These are phyloP conservation scores for Aurelia sp. DNA, from an alignment of 30 jellyfish, hydroid and myxozoan genomes.

Conservation along the genomic window DNA sequence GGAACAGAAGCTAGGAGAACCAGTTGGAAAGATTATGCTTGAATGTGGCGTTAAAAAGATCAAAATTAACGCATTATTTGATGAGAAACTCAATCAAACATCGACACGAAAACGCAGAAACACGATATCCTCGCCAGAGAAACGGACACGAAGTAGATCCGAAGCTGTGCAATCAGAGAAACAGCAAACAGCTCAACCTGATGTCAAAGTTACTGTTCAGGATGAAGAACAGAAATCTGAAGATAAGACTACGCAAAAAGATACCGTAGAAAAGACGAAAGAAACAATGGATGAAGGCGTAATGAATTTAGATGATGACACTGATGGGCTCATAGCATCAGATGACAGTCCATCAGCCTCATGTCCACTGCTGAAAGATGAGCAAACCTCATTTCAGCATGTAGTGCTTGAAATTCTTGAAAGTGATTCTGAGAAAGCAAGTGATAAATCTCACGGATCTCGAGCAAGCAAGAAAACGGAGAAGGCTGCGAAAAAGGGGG, in stretches of 20 bases:
- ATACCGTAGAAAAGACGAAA: neutral
- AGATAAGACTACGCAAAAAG: neutral
- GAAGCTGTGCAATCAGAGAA: neutral
- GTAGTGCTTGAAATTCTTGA: constrained; percentile 62
- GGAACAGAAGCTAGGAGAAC: constrained; percentile 60
- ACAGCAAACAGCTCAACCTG: neutral
- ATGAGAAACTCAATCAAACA: neutral
- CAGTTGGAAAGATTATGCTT: constrained; percentile 85
- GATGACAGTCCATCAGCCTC: constrained; percentile 16
- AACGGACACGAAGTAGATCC: neutral
- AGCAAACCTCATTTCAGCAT: constrained; percentile 15
- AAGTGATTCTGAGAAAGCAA: neutral
- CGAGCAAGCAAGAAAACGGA: neutral
- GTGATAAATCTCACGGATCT: neutral
- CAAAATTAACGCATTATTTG: neutral
- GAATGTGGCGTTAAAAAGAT: constrained; percentile 74
- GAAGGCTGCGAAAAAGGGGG: neutral
- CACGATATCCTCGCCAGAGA: neutral
- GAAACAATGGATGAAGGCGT: neutral
- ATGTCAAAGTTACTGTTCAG: neutral
- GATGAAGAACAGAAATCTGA: neutral
- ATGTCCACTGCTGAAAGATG: constrained; percentile 17
- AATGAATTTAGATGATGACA: neutral
- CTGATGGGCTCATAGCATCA: neutral
- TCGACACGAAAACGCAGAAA: neutral